Percentiles rank a stretch among this genome's conserved stretches.
phyloP scores from a whole-genome alignment of 2,797 vertebrate genomes.

The Myoxocephalus aenaeus region DNA sequence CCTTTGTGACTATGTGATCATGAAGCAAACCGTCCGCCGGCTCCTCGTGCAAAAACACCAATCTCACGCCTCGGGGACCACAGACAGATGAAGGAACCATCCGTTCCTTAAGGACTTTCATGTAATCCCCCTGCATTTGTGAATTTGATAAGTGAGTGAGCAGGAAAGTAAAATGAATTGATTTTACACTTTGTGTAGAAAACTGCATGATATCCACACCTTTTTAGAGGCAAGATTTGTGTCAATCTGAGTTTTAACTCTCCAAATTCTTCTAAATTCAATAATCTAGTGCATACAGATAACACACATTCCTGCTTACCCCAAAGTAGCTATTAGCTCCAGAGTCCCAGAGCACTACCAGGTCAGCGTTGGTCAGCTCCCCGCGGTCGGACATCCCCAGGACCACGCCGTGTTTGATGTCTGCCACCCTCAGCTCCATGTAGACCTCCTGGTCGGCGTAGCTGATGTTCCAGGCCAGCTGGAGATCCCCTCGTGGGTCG shows the following conservation, averaged over 20 bases:
- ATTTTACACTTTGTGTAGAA: conserved; percentile 4
- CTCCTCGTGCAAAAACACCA: conserved; percentile 47
- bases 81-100: conserved; percentile 27
- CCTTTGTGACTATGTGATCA: conserved; percentile 56
- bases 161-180: neutral
- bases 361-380: conserved; percentile 88
- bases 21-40: conserved; percentile 30
- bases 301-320: conserved; percentile 55
- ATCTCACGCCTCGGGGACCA: conserved; percentile 43
- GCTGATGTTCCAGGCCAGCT: conserved; percentile 94
- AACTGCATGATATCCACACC: neutral
- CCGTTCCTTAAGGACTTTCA: conserved; percentile 18
- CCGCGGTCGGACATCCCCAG: conserved; percentile 95
- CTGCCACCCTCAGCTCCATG: conserved; percentile 84
- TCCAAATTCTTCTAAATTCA: neutral
- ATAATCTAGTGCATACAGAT: neutral
- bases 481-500: conserved; percentile 87
- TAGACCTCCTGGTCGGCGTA: conserved; percentile 84
- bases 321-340: conserved; percentile 81
- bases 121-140: conserved; percentile 35
- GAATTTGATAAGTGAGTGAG: conserved; percentile 12
- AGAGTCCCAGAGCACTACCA: conserved; percentile 91
- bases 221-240: neutral
- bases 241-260: neutral
- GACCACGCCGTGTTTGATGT: conserved; percentile 86